Evolutionary conservation across 2,888 invertebrate genomes (phyloP).

Genomic region (Eumacrocentrus americanus): DNA sequence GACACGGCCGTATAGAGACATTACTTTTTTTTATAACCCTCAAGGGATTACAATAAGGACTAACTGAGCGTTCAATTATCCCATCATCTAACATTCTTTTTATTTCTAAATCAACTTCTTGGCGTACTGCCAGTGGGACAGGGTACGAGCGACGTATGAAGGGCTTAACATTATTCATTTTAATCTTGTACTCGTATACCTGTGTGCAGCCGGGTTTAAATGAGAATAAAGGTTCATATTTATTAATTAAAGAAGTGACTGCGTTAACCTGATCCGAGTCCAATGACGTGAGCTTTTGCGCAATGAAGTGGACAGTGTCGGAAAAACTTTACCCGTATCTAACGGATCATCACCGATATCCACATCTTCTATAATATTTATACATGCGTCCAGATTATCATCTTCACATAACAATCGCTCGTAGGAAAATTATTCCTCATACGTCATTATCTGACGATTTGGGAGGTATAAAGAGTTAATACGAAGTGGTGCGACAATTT

Average conservation of each 20-base stretch:
- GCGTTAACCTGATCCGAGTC: no score
- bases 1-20: constrained; percentile 15
- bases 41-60: constrained; percentile 24
- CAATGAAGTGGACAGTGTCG: no score
- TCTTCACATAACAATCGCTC: no score
- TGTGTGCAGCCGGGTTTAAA: constrained; percentile 3
- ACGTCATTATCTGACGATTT: no score
- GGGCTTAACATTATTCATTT: neutral
- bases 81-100: constrained; percentile 6
- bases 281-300: no score
- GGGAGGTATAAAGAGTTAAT: no score
- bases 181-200: constrained; percentile 19
- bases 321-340: no score
- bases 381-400: no score
- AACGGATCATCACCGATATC: no score
- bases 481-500: no score
- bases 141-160: constrained; percentile 20
- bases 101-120: constrained; percentile 11
- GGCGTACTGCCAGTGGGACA: constrained; percentile 6
- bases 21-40: constrained; percentile 24
- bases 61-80: constrained; percentile 20
- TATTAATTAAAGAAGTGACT: neutral
- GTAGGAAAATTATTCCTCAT: no score
- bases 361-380: no score
- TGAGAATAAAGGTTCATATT: constrained; percentile 8